Conservation (phyloP, 2,888 invertebrate genomes). For the Lathronympha strigana region DNA sequence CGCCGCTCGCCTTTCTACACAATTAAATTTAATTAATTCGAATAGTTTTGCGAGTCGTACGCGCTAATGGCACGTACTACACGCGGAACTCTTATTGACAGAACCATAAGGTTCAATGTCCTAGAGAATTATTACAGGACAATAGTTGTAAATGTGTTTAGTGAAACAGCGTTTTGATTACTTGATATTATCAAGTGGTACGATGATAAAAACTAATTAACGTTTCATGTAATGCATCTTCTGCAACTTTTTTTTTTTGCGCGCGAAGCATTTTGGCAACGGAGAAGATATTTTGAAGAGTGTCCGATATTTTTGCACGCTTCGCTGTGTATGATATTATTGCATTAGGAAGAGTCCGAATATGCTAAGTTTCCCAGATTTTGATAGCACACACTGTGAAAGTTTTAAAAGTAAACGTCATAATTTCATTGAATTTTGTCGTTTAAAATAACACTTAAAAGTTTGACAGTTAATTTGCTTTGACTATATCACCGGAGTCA, state of each 20-base stretch:
- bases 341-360: no score
- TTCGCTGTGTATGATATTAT: no score
- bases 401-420: no score
- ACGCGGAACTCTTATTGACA: conserved; percentile 50
- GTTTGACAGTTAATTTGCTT: no score
- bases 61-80: conserved; percentile 75
- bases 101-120: conserved; percentile 71
- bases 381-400: no score
- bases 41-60: conserved; percentile 77
- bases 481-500: no score
- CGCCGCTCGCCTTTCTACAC: conserved; percentile 68
- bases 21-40: conserved; percentile 82
- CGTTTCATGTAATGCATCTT: background rate
- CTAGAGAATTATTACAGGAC: background rate
- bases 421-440: no score
- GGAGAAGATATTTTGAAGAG: no score
- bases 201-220: conserved; percentile 1
- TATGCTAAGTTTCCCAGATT: no score
- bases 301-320: no score
- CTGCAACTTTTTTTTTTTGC: background rate
- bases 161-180: conserved; percentile 12
- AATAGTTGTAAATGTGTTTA: conserved; percentile 9
- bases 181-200: conserved; percentile 14
- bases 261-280: no score
- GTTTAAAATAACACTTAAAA: no score